Percentiles rank a stretch among this genome's conserved stretches.
Evolutionary conservation across 1,140 invertebrate genomes (phyloP).

Genomic region (Pomacea maculata): DNA sequence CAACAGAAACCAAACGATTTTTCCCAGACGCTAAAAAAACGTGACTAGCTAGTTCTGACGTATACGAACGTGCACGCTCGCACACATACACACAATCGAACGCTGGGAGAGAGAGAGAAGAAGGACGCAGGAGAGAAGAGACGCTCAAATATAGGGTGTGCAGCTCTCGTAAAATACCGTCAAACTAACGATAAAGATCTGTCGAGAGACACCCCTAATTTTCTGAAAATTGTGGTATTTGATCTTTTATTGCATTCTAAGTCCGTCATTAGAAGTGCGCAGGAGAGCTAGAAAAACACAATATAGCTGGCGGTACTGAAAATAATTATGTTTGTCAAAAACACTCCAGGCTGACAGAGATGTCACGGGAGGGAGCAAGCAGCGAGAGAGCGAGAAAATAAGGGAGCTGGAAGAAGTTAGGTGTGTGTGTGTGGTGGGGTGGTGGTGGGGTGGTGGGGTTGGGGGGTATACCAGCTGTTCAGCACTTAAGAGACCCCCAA

Average conservation of each 20-base stretch:
- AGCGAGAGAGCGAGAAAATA: background rate
- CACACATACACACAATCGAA: background rate
- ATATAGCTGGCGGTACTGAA: background rate
- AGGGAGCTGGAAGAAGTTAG: background rate
- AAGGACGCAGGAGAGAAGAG: background rate
- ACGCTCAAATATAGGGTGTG: background rate
- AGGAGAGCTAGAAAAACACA: background rate
- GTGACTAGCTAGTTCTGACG: background rate
- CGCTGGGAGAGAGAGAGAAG: background rate
- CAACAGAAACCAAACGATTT: background rate
- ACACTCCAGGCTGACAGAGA: background rate
- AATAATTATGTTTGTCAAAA: background rate
- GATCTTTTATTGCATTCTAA: background rate
- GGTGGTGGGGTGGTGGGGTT: too few relatives aligned
- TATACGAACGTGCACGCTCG: background rate
- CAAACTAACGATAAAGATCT: too few relatives aligned
- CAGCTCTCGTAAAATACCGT: too few relatives aligned
- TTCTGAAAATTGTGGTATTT: background rate
- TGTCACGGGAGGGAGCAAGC: background rate
- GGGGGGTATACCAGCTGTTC: too few relatives aligned
- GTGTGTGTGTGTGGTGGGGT: too few relatives aligned
- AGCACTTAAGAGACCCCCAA: too few relatives aligned
- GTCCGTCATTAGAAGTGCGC: background rate
- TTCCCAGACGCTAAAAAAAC: too few relatives aligned
- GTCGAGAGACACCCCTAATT: background rate